Evolutionary conservation across 2,888 invertebrate species (phyloP).

Genomic region (Campoplex capitator): DNA sequence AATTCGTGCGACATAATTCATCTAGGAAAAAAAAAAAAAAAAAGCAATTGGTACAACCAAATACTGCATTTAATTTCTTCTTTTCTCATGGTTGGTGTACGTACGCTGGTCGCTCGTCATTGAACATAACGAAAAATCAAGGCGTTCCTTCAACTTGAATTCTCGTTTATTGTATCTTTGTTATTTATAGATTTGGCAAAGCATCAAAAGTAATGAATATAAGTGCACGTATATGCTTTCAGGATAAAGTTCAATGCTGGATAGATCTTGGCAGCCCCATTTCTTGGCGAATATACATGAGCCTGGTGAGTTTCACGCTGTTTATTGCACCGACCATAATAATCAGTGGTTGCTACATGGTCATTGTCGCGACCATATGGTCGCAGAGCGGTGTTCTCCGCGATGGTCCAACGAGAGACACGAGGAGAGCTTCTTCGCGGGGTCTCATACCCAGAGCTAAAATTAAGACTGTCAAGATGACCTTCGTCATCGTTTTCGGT

Average conservation of each 20-base stretch:
- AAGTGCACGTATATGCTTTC: conserved; percentile 29
- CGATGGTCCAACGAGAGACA: conserved; percentile 85
- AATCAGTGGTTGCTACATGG: conserved; percentile 95
- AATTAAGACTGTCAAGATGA: conserved; percentile 99
- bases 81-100: neutral
- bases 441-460: conserved; percentile 98
- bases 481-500: conserved; percentile 97
- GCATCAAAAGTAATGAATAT: neutral
- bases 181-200: neutral
- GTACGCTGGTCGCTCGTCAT: neutral
- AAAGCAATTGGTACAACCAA: neutral
- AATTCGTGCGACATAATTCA: no score
- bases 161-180: neutral
- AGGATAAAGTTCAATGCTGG: conserved; percentile 91
- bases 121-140: neutral
- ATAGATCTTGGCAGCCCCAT: conserved; percentile 91
- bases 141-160: conserved; percentile 1
- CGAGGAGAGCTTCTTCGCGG: conserved; percentile 93
- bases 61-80: neutral
- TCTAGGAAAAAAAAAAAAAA: no score
- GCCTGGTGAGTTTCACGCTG: conserved; percentile 91
- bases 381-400: conserved; percentile 84
- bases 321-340: conserved; percentile 95
- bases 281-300: conserved; percentile 96
- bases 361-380: conserved; percentile 97